phyloP scores from a whole-genome alignment of 2,113 vertebrate species.

The Rynchops niger region DNA sequence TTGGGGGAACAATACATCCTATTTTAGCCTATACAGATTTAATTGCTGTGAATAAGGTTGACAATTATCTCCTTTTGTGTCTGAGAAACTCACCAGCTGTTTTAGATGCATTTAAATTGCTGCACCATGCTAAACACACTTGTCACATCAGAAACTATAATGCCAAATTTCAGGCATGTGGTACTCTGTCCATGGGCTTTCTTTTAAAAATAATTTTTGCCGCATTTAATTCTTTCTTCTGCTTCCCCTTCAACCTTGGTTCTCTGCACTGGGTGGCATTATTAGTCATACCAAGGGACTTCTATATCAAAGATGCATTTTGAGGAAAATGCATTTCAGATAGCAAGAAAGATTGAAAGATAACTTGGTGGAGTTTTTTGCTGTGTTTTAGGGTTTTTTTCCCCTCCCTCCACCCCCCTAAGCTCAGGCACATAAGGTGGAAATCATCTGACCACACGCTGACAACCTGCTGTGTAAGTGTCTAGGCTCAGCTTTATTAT shows the following conservation, averaged over 20 bases:
- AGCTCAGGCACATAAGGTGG: neutral
- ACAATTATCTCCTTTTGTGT: slow-evolving; percentile 62
- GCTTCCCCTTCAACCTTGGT: neutral
- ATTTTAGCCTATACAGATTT: slow-evolving; percentile 66
- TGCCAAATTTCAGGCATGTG: neutral
- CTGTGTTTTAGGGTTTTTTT: neutral
- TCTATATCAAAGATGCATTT: neutral
- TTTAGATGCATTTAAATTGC: slow-evolving; percentile 24
- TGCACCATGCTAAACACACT: neutral
- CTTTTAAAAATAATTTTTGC: neutral
- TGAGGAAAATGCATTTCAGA: neutral
- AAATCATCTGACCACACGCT: neutral
- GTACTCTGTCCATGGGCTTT: neutral
- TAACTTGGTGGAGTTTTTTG: neutral
- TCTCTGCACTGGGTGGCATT: neutral
- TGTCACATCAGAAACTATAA: neutral
- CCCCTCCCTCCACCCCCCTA: neutral
- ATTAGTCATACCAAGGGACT: neutral
- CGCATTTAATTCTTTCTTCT: neutral
- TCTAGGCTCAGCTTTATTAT: neutral
- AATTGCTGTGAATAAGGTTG: slow-evolving; percentile 65
- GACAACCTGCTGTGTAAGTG: slow-evolving; percentile 7
- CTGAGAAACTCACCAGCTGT: slow-evolving; percentile 62
- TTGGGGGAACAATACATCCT: slow-evolving; percentile 59
- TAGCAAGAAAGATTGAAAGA: neutral